These are phyloP conservation scores for Penaeus vannamei DNA, from an alignment of 1,140 invertebrate species.

Conservation along the genomic window DNA sequence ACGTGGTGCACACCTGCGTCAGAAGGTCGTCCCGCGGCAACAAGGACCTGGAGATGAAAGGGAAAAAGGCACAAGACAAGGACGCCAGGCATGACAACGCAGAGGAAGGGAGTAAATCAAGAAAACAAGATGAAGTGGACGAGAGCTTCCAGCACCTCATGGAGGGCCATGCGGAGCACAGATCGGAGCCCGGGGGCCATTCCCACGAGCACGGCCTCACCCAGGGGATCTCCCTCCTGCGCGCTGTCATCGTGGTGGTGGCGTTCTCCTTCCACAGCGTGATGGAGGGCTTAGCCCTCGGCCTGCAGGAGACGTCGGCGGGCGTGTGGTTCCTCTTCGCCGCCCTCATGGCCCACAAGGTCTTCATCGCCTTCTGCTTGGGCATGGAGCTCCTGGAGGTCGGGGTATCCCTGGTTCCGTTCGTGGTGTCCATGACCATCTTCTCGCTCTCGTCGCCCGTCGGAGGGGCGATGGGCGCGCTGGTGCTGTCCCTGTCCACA, in stretches of 20 bases:
- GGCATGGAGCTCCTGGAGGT: constrained; percentile 71
- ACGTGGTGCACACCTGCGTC: constrained; percentile 72
- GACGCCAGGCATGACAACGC: constrained; percentile 30
- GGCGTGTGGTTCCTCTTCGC: constrained; percentile 75
- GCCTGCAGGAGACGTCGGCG: constrained; percentile 78
- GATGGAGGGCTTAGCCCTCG: constrained; percentile 83
- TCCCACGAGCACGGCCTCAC: not conserved
- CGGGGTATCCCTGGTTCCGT: not conserved
- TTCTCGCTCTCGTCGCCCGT: constrained; percentile 67
- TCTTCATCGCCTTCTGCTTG: constrained; percentile 74
- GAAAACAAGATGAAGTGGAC: not conserved
- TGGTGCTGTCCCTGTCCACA: constrained; percentile 37
- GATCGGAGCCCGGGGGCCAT: not conserved
- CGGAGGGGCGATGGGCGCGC: constrained; percentile 47
- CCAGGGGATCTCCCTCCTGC: constrained; percentile 68
- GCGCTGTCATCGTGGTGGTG: constrained; percentile 75
- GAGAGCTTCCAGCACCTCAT: not conserved
- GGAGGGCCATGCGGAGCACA: not conserved
- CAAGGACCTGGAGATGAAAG: not conserved
- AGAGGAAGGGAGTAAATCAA: not conserved
- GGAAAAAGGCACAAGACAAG: constrained; percentile 3
- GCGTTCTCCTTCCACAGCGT: constrained; percentile 79
- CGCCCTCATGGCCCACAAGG: constrained; percentile 76
- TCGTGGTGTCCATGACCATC: constrained; percentile 53
- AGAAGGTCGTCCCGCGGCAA: not conserved